A percentile compares a stretch with the other conserved stretches of the same genome.
Evolutionary conservation across 2,113 vertebrate species (phyloP).

Genomic region (Typhlomys cinereus): DNA sequence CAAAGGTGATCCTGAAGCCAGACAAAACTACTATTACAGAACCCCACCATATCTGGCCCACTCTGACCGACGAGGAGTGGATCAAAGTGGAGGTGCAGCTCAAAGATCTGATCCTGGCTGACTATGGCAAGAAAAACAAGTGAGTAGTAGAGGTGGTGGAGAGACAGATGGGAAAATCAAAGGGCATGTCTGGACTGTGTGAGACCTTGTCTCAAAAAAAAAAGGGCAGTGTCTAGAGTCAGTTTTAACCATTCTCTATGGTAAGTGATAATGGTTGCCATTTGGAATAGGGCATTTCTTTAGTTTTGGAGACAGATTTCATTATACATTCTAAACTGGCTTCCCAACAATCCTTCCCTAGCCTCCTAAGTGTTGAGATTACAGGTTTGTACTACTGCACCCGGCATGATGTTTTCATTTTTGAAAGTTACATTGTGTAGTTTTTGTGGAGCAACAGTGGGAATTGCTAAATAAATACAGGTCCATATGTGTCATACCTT

Average conservation of each 20-base stretch:
- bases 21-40: conserved; percentile 99
- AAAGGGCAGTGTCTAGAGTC: neutral
- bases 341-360: neutral
- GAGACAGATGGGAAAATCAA: too few relatives aligned
- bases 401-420: neutral
- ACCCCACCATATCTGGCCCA: conserved; percentile 99
- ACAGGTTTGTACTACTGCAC: neutral
- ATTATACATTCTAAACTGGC: neutral
- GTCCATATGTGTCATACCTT: neutral
- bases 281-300: conserved; percentile 24
- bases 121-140: conserved; percentile 99
- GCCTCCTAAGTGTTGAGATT: neutral
- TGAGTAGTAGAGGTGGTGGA: too few relatives aligned
- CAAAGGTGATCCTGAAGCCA: conserved; percentile 98
- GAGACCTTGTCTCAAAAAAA: neutral
- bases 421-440: neutral
- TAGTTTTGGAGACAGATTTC: neutral
- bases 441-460: neutral
- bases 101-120: conserved; percentile 98
- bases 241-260: neutral
- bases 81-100: conserved; percentile 99
- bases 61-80: conserved; percentile 98
- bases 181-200: neutral
- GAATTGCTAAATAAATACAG: neutral
- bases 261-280: neutral